Evolutionary conservation across 2,113 vertebrate species (phyloP).

Genomic region (Odocoileus virginianus): DNA sequence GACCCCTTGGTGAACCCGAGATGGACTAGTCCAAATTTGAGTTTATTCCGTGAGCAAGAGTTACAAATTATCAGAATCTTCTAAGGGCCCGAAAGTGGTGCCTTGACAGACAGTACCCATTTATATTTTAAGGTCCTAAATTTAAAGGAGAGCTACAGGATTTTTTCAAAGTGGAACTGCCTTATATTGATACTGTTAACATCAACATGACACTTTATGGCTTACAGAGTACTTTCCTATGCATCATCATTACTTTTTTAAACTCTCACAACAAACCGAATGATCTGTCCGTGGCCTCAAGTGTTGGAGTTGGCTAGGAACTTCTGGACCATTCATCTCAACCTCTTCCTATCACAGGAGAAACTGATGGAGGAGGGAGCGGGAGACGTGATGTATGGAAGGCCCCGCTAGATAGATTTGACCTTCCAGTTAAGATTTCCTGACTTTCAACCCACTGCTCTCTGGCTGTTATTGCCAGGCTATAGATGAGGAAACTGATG

Average conservation of each 20-base stretch:
- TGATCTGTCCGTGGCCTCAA: not conserved
- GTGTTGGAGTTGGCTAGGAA: not conserved
- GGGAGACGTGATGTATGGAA: not conserved
- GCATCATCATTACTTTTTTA: not conserved
- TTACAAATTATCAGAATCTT: conserved; percentile 19
- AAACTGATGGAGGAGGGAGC: not conserved
- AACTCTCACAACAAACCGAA: not conserved
- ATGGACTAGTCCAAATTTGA: not conserved
- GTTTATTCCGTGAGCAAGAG: not conserved
- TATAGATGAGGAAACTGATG: not conserved
- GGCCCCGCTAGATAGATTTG: not conserved
- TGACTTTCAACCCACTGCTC: not conserved
- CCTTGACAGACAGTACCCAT: not conserved
- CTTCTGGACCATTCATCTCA: not conserved
- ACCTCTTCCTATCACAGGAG: not conserved
- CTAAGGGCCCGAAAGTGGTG: not conserved
- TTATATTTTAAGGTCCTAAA: not conserved
- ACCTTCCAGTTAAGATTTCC: not conserved
- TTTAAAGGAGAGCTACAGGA: not conserved
- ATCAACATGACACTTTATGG: not conserved
- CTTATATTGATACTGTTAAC: not conserved
- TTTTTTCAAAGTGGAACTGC: not conserved
- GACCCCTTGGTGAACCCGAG: not conserved
- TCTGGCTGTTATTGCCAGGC: not conserved
- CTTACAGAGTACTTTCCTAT: not conserved